Percentiles rank a stretch among this genome's conserved stretches.
Conservation (phyloP, 2,888 invertebrate species). For the Orthonevra nobilis region DNA sequence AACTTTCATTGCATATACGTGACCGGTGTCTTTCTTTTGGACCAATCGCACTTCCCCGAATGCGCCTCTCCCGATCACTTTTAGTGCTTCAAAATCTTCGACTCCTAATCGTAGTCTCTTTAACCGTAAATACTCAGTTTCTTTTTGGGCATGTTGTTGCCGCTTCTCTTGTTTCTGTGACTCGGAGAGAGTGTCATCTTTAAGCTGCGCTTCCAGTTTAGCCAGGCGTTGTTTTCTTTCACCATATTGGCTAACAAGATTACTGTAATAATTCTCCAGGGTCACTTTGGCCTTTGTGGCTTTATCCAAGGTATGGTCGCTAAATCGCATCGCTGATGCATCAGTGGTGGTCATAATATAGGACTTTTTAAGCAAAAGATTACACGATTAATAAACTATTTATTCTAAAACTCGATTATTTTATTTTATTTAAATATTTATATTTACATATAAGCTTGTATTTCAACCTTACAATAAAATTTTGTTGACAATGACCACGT, state of each 20-base stretch:
- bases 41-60: slow-evolving; percentile 98
- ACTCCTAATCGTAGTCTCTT: slow-evolving; percentile 97
- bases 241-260: slow-evolving; percentile 97
- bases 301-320: slow-evolving; percentile 98
- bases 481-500: too few species aligned
- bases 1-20: slow-evolving; percentile 99
- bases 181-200: slow-evolving; percentile 96
- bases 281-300: slow-evolving; percentile 99
- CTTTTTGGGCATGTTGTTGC: slow-evolving; percentile 97
- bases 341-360: slow-evolving; percentile 73
- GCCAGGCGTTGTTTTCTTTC: slow-evolving; percentile 97
- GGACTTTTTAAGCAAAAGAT: too few species aligned
- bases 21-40: slow-evolving; percentile 99
- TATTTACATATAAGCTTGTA: too few species aligned
- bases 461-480: too few species aligned
- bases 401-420: too few species aligned
- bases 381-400: too few species aligned
- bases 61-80: slow-evolving; percentile 95
- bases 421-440: too few species aligned
- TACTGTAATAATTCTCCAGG: slow-evolving; percentile 99
- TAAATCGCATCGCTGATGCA: slow-evolving; percentile 88
- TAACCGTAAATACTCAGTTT: slow-evolving; percentile 98
- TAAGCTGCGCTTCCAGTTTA: slow-evolving; percentile 97
- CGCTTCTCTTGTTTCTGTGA: slow-evolving; percentile 93
- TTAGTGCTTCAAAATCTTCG: slow-evolving; percentile 98